Conservation (phyloP, 2,113 vertebrate species). For the Microtus richardsoni region DNA sequence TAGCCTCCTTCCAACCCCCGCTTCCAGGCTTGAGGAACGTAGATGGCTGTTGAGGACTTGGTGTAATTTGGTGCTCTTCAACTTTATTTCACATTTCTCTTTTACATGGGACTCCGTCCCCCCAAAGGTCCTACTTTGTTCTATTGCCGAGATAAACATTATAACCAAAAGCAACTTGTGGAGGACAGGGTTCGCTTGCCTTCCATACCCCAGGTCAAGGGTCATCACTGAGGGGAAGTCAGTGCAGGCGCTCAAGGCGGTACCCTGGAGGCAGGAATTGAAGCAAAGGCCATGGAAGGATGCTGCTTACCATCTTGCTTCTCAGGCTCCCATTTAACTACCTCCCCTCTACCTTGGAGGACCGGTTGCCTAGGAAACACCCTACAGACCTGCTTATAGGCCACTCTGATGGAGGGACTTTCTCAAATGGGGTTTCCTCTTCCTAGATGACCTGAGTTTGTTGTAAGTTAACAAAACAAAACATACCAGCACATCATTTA, state of each 20-base stretch:
- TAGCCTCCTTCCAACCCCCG: not conserved
- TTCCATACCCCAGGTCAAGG: not conserved
- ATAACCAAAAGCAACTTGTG: not conserved
- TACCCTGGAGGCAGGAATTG: not conserved
- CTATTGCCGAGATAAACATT: not conserved
- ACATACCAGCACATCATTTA: not conserved
- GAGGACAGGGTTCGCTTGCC: not conserved
- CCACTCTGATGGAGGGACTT: not conserved
- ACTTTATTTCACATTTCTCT: not conserved
- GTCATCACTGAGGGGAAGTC: not conserved
- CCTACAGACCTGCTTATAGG: not conserved
- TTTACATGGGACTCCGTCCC: not conserved
- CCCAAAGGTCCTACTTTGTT: not conserved
- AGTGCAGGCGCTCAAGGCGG: not conserved
- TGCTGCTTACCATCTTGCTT: not conserved
- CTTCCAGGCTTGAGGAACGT: fast-evolving
- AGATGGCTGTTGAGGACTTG: not conserved
- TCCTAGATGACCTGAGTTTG: not conserved
- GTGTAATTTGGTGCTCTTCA: no score
- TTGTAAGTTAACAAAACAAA: not conserved
- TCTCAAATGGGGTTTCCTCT: not conserved
- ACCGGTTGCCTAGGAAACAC: not conserved
- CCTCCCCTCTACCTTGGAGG: not conserved
- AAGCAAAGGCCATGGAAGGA: not conserved
- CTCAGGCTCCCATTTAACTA: no score